These are phyloP conservation scores for Rugalucina vietnamica DNA, from an alignment of 2,888 invertebrate genomes.

Conservation along the genomic window DNA sequence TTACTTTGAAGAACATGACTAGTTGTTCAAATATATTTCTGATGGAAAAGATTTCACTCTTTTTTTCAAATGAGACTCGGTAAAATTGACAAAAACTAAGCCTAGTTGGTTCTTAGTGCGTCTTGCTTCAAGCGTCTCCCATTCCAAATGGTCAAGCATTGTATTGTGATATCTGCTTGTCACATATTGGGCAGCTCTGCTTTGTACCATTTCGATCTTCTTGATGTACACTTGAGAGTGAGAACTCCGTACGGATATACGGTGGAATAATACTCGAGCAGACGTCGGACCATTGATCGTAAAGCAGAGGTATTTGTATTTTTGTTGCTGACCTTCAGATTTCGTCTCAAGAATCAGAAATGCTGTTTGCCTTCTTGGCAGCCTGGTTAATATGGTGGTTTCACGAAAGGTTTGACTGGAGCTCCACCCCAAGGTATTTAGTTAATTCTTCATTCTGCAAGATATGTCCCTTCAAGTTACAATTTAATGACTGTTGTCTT, in stretches of 20 bases:
- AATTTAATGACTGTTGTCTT: no score
- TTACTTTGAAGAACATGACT: neutral
- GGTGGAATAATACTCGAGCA: neutral
- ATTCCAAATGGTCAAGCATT: no score
- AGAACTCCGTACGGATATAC: neutral
- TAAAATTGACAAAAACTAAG: no score
- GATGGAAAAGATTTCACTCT: no score
- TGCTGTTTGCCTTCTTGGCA: neutral
- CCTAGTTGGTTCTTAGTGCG: no score
- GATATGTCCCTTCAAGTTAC: neutral
- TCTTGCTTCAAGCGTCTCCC: no score
- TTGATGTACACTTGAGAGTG: neutral
- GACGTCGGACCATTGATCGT: neutral
- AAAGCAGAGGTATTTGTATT: neutral
- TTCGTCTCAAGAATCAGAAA: neutral
- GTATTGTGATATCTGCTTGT: neutral
- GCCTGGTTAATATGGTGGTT: neutral
- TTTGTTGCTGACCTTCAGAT: neutral
- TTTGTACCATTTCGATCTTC: neutral
- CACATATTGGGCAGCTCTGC: conserved; percentile 8
- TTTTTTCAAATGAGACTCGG: no score
- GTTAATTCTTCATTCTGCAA: neutral
- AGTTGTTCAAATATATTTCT: no score
- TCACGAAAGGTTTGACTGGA: neutral
- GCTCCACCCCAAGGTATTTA: neutral